These are phyloP conservation scores for Pelmatolapia mariae DNA, from an alignment of 2,113 vertebrate species.

Conservation along the genomic window DNA sequence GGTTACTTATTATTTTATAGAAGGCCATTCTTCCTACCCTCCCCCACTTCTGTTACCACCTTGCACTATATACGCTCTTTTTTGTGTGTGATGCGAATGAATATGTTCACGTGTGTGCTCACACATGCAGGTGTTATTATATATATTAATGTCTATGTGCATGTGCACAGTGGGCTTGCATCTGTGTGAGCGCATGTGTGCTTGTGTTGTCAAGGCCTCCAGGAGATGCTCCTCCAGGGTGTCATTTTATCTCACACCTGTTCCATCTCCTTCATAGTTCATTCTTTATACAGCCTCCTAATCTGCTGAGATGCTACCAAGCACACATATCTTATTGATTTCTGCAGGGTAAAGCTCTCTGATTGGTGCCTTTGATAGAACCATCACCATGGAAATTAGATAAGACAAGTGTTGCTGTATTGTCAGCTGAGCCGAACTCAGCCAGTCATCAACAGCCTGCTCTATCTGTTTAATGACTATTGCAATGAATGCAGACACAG, in stretches of 20 bases:
- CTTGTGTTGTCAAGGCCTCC: background rate
- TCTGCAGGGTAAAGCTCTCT: constrained; percentile 43
- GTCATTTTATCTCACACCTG: constrained; percentile 50
- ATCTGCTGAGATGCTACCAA: constrained; percentile 51
- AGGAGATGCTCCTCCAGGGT: constrained; percentile 35
- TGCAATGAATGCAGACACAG: background rate
- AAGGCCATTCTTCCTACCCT: background rate
- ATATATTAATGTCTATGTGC: background rate
- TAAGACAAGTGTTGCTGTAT: constrained; percentile 37
- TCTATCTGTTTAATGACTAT: constrained; percentile 4
- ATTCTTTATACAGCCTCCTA: constrained; percentile 48
- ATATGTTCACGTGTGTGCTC: background rate
- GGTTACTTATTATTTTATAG: constrained; percentile 53
- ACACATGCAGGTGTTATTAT: background rate
- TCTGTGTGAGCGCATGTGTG: background rate
- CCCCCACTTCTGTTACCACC: background rate
- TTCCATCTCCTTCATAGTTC: constrained; percentile 30
- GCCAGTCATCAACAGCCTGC: constrained; percentile 9
- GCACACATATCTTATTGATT: constrained; percentile 63
- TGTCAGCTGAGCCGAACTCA: constrained; percentile 4
- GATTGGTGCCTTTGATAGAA: constrained; percentile 48
- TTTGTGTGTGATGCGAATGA: background rate
- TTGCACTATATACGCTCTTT: background rate
- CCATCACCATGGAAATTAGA: constrained; percentile 53
- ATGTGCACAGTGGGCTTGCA: background rate